Evolutionary conservation across 2,888 invertebrate species (phyloP), one percentile per base, ranked within the genome.

Genomic region (Nudaria mundana): DNA sequence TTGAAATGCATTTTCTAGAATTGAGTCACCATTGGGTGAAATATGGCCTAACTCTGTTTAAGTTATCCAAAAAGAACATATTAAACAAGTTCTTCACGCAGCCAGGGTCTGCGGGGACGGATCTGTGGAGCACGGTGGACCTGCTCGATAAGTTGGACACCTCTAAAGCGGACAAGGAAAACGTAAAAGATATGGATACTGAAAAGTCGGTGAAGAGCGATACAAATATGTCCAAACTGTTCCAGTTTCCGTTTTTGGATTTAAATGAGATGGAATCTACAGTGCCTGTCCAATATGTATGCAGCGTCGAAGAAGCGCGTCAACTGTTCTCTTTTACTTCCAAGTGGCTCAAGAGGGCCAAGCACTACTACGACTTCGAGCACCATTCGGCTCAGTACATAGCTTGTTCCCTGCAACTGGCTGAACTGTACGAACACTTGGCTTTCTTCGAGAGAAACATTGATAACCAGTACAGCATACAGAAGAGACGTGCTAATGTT

Each of bases 381-480:
- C 90, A 91, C 51, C 87, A 89, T 58, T 89, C 91, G 0, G 79
- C 90, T 22, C 91, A 91, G 52, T 91, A 90, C 53, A 90, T 92
- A 37, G 90, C 91, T 28, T 88, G 90, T 42, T 88, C 91, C 1
- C 65, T 92, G 47, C 91, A 92, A 63, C 66, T 91, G 29, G 93
- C 93, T 26, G 92, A 92, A 56, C 70, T 93, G 8, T 94, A 92
- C 64, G 91, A 92, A 54, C 90, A 91, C 60, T 78, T 95, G 35
- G 91, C 93, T 0, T 93, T 93, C 70, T 95, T 94, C 76, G 95
- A 95, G 71, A 81, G 89, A 24, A 92, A 93, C 63, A 82, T 93
- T 26, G 94, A 94, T 45, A 79, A 76, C 44, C 87, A 87, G 52
- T 92, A 92, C 60, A 87, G 77, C 44, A 86, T 92, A 13, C 92